Evolutionary conservation across 2,888 invertebrate species (phyloP), one percentile per base, ranked within the genome.

Genomic region (Drymonia ruficornis): DNA sequence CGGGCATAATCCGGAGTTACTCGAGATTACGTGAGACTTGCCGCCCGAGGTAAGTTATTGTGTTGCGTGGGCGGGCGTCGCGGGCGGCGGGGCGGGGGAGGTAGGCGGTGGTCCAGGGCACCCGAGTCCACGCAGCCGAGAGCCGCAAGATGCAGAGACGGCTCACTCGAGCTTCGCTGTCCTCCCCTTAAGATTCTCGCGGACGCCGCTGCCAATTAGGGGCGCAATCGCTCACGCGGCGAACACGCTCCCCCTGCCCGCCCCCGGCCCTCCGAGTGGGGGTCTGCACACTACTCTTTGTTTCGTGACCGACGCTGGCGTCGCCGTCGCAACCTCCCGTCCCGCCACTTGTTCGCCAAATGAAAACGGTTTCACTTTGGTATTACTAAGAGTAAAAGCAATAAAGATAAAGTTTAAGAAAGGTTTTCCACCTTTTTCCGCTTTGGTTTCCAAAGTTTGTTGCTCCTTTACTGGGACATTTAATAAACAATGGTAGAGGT

Each of bases 191-290:
- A 93, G 93, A 93, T 89, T 93, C 92, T 91, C 89, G 92, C 91
- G 92, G 87, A 91, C 91, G 93, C 92, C 93, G 87, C 83, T 87
- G 88, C 93, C 93, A 93, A 93, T 93, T 93, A 93, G 90, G 90
- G 86, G 84, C 87, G 90, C 93, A 93, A 93, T 93, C 93, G 88
- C 91, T 93, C 93, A 92, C 86, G 87, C 89, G 89, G 89, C 86
- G 83, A 83, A 86, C 69, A 67, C 65, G 29, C 52, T 59, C 74
- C 78, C 72, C 75, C 80, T 78, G 74, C 67, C 72, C 76, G 71
- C 70, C 74, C 76, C 76, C 77, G 72, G 75, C 75, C 79, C 77
- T 70, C 78, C 4, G 44, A 28, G 28, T 43, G 47, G 47, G 31
- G 47, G 18, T 72, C 76, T 58, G 67, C 80, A 78, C 64, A 64